Percentiles rank a stretch among this genome's conserved stretches.
Conservation (phyloP, 2,888 invertebrate genomes). For the Tryphoninae sp. region DNA sequence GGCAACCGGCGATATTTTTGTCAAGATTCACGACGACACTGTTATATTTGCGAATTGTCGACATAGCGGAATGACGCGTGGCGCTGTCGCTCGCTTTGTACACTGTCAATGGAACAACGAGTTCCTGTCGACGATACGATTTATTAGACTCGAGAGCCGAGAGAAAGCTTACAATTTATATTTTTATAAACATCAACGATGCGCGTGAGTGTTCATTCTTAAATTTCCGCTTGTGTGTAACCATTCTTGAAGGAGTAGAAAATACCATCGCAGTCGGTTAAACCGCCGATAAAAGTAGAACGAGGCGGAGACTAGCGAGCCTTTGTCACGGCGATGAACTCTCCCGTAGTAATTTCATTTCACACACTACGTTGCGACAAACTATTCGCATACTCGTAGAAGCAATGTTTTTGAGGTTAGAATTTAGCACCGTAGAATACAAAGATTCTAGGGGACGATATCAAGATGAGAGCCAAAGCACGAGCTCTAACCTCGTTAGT, state of each 20-base stretch:
- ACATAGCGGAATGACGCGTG: too few relatives aligned
- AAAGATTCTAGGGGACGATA: background rate
- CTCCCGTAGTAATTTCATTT: background rate
- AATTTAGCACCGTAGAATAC: background rate
- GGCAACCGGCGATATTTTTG: too few relatives aligned
- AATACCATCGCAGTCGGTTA: slow-evolving; percentile 31
- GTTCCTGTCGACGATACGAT: too few relatives aligned
- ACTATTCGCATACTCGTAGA: background rate
- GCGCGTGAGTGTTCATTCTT: background rate
- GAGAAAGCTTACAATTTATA: too few relatives aligned
- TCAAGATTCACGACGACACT: too few relatives aligned
- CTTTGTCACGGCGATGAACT: slow-evolving; percentile 26
- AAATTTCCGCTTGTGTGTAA: background rate
- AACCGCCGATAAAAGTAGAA: slow-evolving; percentile 35
- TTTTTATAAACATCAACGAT: too few relatives aligned
- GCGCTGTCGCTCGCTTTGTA: too few relatives aligned
- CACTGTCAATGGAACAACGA: too few relatives aligned
- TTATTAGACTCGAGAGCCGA: too few relatives aligned
- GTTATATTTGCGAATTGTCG: too few relatives aligned
- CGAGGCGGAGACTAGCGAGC: slow-evolving; percentile 29
- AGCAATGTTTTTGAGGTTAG: background rate
- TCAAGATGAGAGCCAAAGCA: slow-evolving; percentile 2
- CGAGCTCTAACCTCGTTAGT: slow-evolving; percentile 12
- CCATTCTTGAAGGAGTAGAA: slow-evolving; percentile 9
- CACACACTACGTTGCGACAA: background rate